phyloP scores from a whole-genome alignment of 2,113 vertebrate genomes.

The Hippocampus barbouri region DNA sequence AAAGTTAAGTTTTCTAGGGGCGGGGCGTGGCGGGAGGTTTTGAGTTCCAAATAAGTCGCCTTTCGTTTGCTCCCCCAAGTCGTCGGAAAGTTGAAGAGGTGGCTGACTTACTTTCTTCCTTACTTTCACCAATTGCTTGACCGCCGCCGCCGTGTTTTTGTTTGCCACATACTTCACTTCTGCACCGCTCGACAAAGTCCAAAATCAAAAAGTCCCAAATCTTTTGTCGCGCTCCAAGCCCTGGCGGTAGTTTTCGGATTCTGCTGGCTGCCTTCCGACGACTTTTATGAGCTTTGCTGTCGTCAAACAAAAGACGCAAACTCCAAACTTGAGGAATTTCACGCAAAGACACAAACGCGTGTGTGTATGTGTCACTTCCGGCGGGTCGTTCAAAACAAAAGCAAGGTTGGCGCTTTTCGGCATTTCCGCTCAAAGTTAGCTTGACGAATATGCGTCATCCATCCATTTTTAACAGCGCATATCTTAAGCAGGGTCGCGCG shows the following conservation, averaged over 20 bases:
- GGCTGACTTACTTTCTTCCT: constrained; percentile 21
- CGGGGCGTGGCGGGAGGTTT: too few species aligned
- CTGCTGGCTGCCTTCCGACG: background rate
- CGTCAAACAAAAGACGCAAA: constrained; percentile 26
- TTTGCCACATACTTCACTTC: constrained; percentile 41
- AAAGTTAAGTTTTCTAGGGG: background rate
- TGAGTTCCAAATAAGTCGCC: background rate
- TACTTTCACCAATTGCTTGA: constrained; percentile 12
- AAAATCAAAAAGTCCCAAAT: background rate
- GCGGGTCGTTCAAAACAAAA: background rate
- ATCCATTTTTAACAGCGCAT: too few species aligned
- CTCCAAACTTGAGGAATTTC: constrained; percentile 32
- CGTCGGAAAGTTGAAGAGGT: background rate
- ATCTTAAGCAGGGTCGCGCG: too few species aligned
- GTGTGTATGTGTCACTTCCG: background rate
- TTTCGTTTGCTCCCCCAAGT: background rate
- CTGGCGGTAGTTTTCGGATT: background rate
- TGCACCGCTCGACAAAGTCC: background rate
- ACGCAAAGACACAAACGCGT: background rate
- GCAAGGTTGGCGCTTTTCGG: background rate
- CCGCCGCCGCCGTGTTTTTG: constrained; percentile 4
- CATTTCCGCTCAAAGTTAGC: background rate
- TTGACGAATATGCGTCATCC: background rate
- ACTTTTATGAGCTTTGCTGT: background rate
- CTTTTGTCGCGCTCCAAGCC: background rate